Evolutionary conservation across 2,797 vertebrate genomes (phyloP).

Genomic region (Crenichthys baileyi): DNA sequence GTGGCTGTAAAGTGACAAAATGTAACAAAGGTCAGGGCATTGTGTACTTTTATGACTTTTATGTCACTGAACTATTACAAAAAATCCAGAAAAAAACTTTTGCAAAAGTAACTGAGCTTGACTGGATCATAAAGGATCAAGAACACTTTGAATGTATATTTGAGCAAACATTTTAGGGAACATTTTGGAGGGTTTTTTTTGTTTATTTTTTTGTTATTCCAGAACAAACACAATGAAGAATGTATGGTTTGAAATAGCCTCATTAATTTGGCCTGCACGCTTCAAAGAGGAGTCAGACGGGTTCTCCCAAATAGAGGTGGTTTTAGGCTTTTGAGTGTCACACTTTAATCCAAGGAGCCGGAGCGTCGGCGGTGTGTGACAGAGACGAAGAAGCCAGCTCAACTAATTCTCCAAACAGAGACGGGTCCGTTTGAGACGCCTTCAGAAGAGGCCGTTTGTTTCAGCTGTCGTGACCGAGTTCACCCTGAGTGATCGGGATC

Average conservation of each 20-base stretch:
- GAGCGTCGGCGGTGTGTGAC: slow-evolving; percentile 21
- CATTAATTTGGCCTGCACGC: slow-evolving; percentile 21
- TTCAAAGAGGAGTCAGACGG: slow-evolving; percentile 12
- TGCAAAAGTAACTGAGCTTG: neutral
- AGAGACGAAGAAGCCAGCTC: slow-evolving; percentile 29
- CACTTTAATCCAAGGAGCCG: slow-evolving; percentile 38
- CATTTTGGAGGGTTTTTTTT: neutral
- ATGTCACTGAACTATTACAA: neutral
- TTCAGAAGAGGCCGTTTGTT: slow-evolving; percentile 37
- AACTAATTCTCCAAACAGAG: slow-evolving; percentile 35
- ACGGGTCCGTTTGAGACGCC: slow-evolving; percentile 29
- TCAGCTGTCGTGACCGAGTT: slow-evolving; percentile 20
- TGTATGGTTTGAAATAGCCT: slow-evolving; percentile 8
- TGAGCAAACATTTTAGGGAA: neutral
- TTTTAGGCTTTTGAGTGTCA: slow-evolving; percentile 8
- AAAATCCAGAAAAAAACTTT: neutral
- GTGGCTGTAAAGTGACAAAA: neutral
- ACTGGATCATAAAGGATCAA: too few species aligned
- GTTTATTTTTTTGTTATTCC: neutral
- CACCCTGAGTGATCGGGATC: slow-evolving; percentile 13
- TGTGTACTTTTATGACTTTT: neutral
- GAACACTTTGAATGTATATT: too few species aligned
- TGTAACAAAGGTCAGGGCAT: neutral
- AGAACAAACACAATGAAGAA: neutral
- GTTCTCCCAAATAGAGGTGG: slow-evolving; percentile 16